Conservation (phyloP, 2,797 vertebrate genomes). For the Tarsius wallacei region DNA sequence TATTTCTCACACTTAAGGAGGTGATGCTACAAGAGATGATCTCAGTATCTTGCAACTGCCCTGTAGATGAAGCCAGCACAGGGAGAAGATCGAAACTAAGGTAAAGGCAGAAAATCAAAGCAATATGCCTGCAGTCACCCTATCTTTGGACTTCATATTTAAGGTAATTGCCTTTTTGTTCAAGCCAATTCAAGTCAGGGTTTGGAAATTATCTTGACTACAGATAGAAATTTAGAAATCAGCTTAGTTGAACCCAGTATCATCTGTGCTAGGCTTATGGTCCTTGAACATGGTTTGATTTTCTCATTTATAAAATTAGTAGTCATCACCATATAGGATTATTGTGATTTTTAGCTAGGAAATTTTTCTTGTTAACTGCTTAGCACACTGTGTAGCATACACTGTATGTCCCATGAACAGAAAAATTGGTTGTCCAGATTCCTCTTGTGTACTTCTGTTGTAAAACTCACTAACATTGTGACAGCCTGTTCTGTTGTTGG, state of each 20-base stretch:
- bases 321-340: neutral
- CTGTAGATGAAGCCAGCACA: neutral
- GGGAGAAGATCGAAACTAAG: neutral
- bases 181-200: neutral
- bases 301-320: neutral
- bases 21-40: neutral
- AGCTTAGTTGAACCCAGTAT: neutral
- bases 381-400: neutral
- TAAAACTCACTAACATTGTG: neutral
- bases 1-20: neutral
- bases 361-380: neutral
- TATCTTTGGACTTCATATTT: neutral
- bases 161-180: neutral
- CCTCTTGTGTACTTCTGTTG: neutral
- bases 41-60: neutral
- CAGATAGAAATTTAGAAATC: neutral
- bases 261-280: neutral
- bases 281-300: neutral
- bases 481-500: neutral
- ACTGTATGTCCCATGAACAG: neutral
- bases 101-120: neutral
- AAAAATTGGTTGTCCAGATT: neutral
- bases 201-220: neutral
- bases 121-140: neutral
- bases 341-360: neutral